These are phyloP conservation scores for Dysidea cf. avara DNA, from an alignment of 37 sponge, comb jelly and placozoan species.

Conservation along the genomic window DNA sequence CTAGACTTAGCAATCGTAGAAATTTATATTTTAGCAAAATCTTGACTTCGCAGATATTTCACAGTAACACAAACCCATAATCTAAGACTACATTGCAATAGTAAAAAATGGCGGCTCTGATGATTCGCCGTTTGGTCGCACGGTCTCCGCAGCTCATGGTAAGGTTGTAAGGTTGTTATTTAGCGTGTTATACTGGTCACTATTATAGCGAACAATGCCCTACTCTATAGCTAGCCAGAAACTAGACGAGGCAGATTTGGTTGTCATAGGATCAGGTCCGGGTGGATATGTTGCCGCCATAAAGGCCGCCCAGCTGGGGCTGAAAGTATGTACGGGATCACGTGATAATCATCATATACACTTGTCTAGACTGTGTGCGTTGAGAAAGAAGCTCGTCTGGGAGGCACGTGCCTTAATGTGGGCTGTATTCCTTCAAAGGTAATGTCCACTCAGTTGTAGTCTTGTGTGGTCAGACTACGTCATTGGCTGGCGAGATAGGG, in stretches of 20 bases:
- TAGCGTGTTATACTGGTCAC: neutral
- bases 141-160: neutral
- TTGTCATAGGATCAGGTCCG: slow-evolving; percentile 96
- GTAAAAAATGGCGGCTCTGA: too few relatives aligned
- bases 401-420: slow-evolving; percentile 97
- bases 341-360: neutral
- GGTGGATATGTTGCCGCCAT: slow-evolving; percentile 99
- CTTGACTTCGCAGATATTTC: too few relatives aligned
- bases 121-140: neutral
- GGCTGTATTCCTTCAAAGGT: slow-evolving; percentile 98
- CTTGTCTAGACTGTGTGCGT: slow-evolving; percentile 90
- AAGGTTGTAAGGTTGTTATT: neutral
- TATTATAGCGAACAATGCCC: too few relatives aligned
- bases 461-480: too few relatives aligned
- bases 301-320: slow-evolving; percentile 96
- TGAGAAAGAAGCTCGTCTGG: slow-evolving; percentile 92
- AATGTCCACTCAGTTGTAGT: neutral
- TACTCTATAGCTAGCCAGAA: too few relatives aligned
- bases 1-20: too few relatives aligned
- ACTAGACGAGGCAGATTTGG: slow-evolving; percentile 86
- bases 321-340: slow-evolving; percentile 78
- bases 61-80: too few relatives aligned
- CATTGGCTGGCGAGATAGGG: too few relatives aligned
- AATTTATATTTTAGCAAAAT: too few relatives aligned
- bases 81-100: too few relatives aligned